Conservation (phyloP, 1,140 invertebrate genomes). For the Formica selysi region DNA sequence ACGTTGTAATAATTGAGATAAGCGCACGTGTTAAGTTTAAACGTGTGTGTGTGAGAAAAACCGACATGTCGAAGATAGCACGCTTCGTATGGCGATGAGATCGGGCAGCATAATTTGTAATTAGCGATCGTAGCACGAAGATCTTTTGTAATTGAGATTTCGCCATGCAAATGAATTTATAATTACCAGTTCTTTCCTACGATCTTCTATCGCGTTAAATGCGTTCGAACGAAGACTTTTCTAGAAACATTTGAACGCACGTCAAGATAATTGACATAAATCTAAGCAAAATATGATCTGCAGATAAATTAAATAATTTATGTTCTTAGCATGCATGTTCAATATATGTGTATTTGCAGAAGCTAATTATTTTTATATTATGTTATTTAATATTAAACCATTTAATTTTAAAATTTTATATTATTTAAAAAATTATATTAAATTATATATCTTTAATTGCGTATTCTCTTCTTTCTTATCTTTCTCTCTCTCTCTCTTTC, state of each 20-base stretch:
- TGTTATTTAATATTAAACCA: background rate
- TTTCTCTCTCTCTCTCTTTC: too few species aligned
- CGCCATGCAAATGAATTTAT: conserved; percentile 27
- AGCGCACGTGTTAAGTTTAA: background rate
- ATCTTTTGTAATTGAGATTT: conserved; percentile 23
- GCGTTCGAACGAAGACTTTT: background rate
- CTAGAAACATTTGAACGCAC: background rate
- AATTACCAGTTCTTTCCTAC: background rate
- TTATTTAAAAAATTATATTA: too few species aligned
- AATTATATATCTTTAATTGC: background rate
- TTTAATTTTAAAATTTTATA: too few species aligned
- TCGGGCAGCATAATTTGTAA: conserved; percentile 38
- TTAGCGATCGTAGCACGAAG: conserved; percentile 1
- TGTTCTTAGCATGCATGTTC: background rate
- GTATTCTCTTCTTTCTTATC: background rate
- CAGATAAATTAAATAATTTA: background rate
- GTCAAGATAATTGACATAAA: background rate
- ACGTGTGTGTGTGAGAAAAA: background rate
- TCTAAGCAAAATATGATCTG: background rate
- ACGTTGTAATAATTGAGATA: background rate
- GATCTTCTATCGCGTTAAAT: background rate
- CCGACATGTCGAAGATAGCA: conserved; percentile 7
- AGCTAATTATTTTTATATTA: background rate
- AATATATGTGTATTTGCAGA: background rate
- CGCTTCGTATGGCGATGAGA: conserved; percentile 23